Evolutionary conservation across 2,797 vertebrate genomes (phyloP).

Genomic region (Macroramphosus scolopax): DNA sequence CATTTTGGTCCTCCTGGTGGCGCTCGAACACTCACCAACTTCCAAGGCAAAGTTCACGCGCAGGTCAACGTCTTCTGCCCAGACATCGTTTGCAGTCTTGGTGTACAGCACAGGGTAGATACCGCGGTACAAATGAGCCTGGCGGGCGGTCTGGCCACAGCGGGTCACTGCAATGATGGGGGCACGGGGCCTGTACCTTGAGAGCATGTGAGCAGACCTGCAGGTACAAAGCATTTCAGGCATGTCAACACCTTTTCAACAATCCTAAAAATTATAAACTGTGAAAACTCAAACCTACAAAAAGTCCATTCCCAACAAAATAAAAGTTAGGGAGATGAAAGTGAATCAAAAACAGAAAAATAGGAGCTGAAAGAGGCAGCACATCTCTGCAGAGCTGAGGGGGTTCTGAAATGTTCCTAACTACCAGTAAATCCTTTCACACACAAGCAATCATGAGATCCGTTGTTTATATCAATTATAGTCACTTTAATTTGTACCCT

Average conservation of each 20-base stretch:
- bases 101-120: constrained; percentile 95
- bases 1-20: no score
- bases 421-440: background rate
- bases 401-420: background rate
- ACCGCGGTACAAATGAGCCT: constrained; percentile 94
- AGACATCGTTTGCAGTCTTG: constrained; percentile 80
- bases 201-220: constrained; percentile 95
- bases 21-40: no score
- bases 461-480: background rate
- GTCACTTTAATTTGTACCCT: constrained; percentile 10
- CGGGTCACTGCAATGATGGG: constrained; percentile 96
- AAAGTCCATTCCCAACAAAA: no score
- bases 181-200: constrained; percentile 93
- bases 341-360: no score
- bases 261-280: no score
- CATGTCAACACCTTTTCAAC: background rate
- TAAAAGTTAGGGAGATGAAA: no score
- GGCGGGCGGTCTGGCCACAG: constrained; percentile 90
- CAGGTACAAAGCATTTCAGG: constrained; percentile 13
- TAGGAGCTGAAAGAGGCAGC: no score
- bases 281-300: no score
- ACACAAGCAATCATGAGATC: background rate
- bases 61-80: constrained; percentile 95
- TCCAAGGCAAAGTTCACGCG: constrained; percentile 94
- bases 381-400: no score